These are phyloP conservation scores for Montipora capitata DNA, from an alignment of 92 coral and sea anemone genomes.

Conservation along the genomic window DNA sequence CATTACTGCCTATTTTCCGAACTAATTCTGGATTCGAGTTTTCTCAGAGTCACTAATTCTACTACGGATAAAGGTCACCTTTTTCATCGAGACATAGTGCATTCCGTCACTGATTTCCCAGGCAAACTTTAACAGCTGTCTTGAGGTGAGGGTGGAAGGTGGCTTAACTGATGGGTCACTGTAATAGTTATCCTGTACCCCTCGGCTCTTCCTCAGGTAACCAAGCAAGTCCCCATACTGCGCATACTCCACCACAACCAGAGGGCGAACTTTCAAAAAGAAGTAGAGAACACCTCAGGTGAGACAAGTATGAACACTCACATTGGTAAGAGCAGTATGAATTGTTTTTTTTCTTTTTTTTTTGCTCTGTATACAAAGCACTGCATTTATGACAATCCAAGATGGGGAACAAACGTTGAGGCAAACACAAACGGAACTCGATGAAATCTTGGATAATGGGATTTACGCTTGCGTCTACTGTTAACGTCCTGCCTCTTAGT, in stretches of 20 bases:
- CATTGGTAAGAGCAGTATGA: too few relatives aligned
- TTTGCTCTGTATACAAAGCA: too few relatives aligned
- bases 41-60: background rate
- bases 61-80: slow-evolving; percentile 22
- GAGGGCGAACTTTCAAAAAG: slow-evolving; percentile 42
- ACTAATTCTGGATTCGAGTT: too few relatives aligned
- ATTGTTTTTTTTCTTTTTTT: too few relatives aligned
- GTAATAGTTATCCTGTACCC: slow-evolving; percentile 73
- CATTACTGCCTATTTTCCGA: too few relatives aligned
- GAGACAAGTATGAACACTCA: background rate
- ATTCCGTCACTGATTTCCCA: slow-evolving; percentile 83
- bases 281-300: background rate
- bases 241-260: slow-evolving; percentile 69
- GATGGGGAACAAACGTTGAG: too few relatives aligned
- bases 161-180: slow-evolving; percentile 79
- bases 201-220: slow-evolving; percentile 80
- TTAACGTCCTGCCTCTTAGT: too few relatives aligned
- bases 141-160: slow-evolving; percentile 71
- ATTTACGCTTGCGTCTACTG: too few relatives aligned
- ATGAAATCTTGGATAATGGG: too few relatives aligned
- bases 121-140: slow-evolving; percentile 68
- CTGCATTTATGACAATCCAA: too few relatives aligned
- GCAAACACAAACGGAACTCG: too few relatives aligned
- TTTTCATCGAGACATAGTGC: slow-evolving; percentile 75
- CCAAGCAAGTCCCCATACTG: slow-evolving; percentile 67